A percentile compares a stretch with the other conserved stretches of the same genome.
phyloP scores from a whole-genome alignment of 2,797 vertebrate species.

The Enteromius treurensis region DNA sequence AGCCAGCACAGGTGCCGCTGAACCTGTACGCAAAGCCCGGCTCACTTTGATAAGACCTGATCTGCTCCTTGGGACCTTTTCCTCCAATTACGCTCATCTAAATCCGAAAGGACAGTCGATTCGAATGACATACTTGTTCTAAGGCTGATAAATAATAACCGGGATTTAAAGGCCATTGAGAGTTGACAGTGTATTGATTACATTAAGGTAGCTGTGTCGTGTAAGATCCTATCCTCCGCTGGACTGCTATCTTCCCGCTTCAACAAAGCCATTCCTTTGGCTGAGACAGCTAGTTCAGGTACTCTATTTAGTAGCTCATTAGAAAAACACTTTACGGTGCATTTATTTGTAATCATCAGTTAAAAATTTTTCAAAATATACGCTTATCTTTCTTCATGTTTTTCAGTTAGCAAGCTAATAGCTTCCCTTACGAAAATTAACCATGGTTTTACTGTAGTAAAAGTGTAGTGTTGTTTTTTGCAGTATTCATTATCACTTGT shows the following conservation, averaged over 20 bases:
- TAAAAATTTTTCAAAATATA: neutral
- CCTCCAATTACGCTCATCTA: slow-evolving; percentile 15
- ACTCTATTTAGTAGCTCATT: neutral
- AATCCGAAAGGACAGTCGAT: slow-evolving; percentile 6
- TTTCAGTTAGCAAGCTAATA: slow-evolving; percentile 3
- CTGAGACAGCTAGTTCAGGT: neutral
- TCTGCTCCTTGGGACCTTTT: slow-evolving; percentile 35
- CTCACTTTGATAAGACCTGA: slow-evolving; percentile 40
- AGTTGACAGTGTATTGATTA: slow-evolving; percentile 30
- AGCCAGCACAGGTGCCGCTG: slow-evolving; percentile 16
- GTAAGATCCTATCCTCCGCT: neutral
- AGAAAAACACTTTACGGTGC: neutral
- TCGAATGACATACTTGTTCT: slow-evolving; percentile 22
- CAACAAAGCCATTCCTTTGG: neutral
- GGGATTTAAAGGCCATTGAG: slow-evolving; percentile 5
- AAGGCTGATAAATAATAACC: slow-evolving; percentile 25
- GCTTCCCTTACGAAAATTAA: neutral
- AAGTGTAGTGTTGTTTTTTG: neutral
- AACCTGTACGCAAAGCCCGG: neutral
- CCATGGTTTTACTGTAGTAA: neutral
- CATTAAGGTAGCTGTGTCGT: neutral
- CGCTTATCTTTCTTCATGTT: too few species aligned
- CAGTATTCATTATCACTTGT: neutral
- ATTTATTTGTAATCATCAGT: slow-evolving; percentile 10
- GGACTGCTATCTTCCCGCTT: neutral